A percentile compares a stretch with the other conserved stretches of the same genome.
phyloP scores from a whole-genome alignment of 1,140 invertebrate species.

The Camponotus vicinus region DNA sequence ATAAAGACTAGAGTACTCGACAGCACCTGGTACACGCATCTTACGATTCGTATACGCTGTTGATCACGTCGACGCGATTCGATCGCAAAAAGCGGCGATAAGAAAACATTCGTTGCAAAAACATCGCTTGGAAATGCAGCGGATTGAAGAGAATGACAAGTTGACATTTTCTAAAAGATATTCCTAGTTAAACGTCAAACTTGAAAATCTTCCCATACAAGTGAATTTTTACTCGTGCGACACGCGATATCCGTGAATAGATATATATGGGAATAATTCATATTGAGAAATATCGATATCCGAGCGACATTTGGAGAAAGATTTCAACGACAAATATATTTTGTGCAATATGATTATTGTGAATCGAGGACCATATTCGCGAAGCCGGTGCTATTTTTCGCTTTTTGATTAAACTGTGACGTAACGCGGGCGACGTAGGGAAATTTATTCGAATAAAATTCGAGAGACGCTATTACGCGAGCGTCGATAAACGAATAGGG shows the following conservation, averaged over 20 bases:
- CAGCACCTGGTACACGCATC: slow-evolving; percentile 68
- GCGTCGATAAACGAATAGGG: slow-evolving; percentile 40
- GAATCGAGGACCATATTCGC: too few species aligned
- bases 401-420: too few species aligned
- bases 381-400: too few species aligned
- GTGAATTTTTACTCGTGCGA: neutral
- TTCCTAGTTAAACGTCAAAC: neutral
- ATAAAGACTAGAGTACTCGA: slow-evolving; percentile 54
- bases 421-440: neutral
- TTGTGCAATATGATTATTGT: neutral
- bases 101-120: neutral
- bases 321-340: neutral
- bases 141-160: neutral
- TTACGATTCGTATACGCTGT: slow-evolving; percentile 68
- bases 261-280: neutral
- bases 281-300: neutral
- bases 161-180: neutral
- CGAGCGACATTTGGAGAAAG: too few species aligned
- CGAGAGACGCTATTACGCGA: neutral
- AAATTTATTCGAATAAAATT: slow-evolving; percentile 46
- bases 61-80: slow-evolving; percentile 63
- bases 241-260: neutral
- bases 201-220: neutral
- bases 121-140: neutral
- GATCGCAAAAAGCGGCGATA: slow-evolving; percentile 2